Conservation (phyloP, 1,140 invertebrate species). For the Cataglyphis hispanica region DNA sequence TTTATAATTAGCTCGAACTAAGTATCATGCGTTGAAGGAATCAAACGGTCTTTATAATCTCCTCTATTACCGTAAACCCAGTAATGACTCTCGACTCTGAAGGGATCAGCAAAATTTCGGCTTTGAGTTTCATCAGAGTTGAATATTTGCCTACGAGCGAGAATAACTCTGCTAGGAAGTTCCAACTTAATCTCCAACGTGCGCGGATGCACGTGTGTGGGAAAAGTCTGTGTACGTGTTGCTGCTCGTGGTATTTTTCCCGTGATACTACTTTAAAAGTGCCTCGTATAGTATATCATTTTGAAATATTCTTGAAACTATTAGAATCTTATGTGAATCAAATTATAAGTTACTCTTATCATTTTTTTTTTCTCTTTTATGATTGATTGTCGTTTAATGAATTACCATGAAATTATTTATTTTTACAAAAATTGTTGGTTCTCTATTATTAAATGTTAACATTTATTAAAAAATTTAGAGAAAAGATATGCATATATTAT, state of each 20-base stretch:
- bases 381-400: neutral
- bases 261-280: slow-evolving; percentile 28
- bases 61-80: slow-evolving; percentile 70
- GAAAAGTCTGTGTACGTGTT: neutral
- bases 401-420: neutral
- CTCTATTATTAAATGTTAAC: neutral
- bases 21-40: slow-evolving; percentile 49
- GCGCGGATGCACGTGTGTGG: neutral
- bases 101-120: slow-evolving; percentile 76
- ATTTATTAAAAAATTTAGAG: neutral
- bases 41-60: slow-evolving; percentile 67
- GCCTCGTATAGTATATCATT: neutral
- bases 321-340: neutral
- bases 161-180: slow-evolving; percentile 64
- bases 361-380: neutral
- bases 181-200: slow-evolving; percentile 62
- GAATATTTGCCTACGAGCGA: slow-evolving; percentile 76
- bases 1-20: slow-evolving; percentile 67
- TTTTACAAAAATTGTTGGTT: neutral
- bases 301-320: neutral
- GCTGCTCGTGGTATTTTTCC: slow-evolving; percentile 23
- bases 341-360: neutral
- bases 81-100: slow-evolving; percentile 74
- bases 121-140: slow-evolving; percentile 74
- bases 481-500: neutral